phyloP scores from a whole-genome alignment of 1,140 invertebrate genomes.

The Ganaspis sp. region DNA sequence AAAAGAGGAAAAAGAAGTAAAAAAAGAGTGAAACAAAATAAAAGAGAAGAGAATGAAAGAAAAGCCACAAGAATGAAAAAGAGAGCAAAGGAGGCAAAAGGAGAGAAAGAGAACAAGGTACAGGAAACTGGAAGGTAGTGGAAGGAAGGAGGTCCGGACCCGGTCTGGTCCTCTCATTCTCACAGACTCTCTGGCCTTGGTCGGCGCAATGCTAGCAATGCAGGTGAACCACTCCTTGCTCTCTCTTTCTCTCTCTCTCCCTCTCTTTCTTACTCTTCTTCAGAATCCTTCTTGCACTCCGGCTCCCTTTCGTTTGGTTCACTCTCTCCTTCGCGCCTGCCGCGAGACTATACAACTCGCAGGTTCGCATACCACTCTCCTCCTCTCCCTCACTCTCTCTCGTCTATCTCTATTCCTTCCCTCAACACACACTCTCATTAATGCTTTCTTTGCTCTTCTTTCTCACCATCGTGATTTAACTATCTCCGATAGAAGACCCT shows the following conservation, averaged over 20 bases:
- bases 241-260: conserved; percentile 47
- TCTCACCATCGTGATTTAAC: conserved; percentile 43
- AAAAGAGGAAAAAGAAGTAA: conserved; percentile 23
- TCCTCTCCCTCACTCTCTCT: conserved; percentile 33
- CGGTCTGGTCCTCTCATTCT: conserved; percentile 69
- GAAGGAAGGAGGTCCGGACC: conserved; percentile 72
- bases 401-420: neutral
- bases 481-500: neutral
- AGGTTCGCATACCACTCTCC: conserved; percentile 58
- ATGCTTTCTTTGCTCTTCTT: conserved; percentile 52
- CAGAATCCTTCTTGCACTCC: conserved; percentile 44
- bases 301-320: conserved; percentile 52
- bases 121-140: conserved; percentile 71
- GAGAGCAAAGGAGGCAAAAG: conserved; percentile 26
- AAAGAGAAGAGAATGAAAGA: conserved; percentile 71
- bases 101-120: conserved; percentile 47
- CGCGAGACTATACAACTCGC: conserved; percentile 58
- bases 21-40: conserved; percentile 47
- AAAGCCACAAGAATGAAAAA: conserved; percentile 51
- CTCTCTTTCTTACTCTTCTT: conserved; percentile 47
- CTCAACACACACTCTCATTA: conserved; percentile 12
- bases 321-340: conserved; percentile 54
- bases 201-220: conserved; percentile 76
- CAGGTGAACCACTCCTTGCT: conserved; percentile 74
- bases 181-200: conserved; percentile 75